These are phyloP conservation scores for Channa argus DNA, from an alignment of 2,113 vertebrate genomes.

Conservation along the genomic window DNA sequence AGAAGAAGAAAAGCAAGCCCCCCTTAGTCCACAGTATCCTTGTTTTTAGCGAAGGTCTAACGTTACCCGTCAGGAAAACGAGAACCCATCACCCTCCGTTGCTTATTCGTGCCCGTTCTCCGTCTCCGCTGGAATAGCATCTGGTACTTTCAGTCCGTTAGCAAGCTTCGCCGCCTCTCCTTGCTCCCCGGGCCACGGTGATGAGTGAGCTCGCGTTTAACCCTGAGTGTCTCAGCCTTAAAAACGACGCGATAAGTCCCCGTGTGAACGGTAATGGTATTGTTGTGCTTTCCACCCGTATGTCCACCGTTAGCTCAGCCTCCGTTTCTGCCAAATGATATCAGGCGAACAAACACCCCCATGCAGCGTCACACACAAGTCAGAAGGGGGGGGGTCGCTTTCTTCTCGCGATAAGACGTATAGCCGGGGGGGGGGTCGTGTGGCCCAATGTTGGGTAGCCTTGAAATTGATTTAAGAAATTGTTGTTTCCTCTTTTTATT, in stretches of 20 bases:
- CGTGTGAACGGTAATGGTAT: slow-evolving; percentile 24
- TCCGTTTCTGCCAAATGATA: slow-evolving; percentile 76
- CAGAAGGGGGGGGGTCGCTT: background rate
- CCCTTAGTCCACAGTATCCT: slow-evolving; percentile 11
- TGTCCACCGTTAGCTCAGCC: slow-evolving; percentile 63
- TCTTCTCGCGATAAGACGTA: slow-evolving; percentile 78
- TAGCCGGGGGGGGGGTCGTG: no score
- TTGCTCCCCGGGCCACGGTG: slow-evolving; percentile 6
- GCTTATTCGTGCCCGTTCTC: slow-evolving; percentile 60
- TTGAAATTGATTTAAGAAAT: no score
- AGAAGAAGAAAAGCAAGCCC: slow-evolving; percentile 1
- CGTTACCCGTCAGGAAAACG: slow-evolving; percentile 75
- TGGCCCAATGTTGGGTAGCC: no score
- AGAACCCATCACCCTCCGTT: slow-evolving; percentile 72
- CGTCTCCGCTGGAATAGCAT: slow-evolving; percentile 77
- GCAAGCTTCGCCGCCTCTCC: slow-evolving; percentile 27
- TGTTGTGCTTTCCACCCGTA: slow-evolving; percentile 65
- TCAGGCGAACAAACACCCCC: slow-evolving; percentile 76
- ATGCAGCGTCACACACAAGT: slow-evolving; percentile 42
- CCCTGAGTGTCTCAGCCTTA: background rate
- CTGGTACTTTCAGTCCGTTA: slow-evolving; percentile 72
- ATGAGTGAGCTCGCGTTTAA: background rate
- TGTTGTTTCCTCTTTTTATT: no score
- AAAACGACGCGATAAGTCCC: background rate
- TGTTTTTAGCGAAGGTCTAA: slow-evolving; percentile 18